Percentiles rank a stretch among this genome's conserved stretches.
Conservation (phyloP, 1,140 invertebrate species). For the Nixonia krombeini region DNA sequence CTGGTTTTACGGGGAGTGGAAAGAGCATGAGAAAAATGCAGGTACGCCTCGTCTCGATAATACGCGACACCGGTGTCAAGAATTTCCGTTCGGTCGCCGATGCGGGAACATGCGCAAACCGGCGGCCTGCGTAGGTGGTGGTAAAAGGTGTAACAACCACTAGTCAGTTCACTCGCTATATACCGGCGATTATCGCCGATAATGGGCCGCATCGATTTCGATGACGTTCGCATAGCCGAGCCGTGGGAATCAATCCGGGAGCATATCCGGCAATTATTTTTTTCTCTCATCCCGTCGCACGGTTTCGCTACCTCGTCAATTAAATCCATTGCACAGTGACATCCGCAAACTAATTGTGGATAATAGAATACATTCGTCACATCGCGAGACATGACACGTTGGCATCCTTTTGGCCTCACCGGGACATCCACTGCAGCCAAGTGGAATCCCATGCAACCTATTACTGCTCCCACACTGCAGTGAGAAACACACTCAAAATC, state of each 20-base stretch:
- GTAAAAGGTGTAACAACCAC: slow-evolving; percentile 30
- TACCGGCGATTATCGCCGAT: slow-evolving; percentile 57
- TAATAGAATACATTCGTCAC: too few relatives aligned
- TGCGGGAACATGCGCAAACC: slow-evolving; percentile 16
- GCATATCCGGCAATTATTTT: slow-evolving; percentile 53
- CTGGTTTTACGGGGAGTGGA: too few relatives aligned
- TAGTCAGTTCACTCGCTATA: slow-evolving; percentile 37
- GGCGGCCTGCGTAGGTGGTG: slow-evolving; percentile 22
- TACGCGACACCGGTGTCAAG: not conserved
- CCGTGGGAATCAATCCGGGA: slow-evolving; percentile 63
- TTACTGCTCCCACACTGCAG: too few relatives aligned
- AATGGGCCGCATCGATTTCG: slow-evolving; percentile 63
- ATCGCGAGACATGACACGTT: too few relatives aligned
- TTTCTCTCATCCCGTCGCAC: slow-evolving; percentile 49
- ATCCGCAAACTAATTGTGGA: too few relatives aligned
- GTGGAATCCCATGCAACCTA: too few relatives aligned
- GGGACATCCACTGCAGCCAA: too few relatives aligned
- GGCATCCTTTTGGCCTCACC: too few relatives aligned
- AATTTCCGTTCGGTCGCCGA: slow-evolving; percentile 1
- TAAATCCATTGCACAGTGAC: not conserved
- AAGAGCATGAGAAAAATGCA: not conserved
- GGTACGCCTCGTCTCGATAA: not conserved
- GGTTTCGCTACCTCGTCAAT: slow-evolving; percentile 33
- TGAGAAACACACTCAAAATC: too few relatives aligned
- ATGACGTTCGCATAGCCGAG: slow-evolving; percentile 53